phyloP scores from a whole-genome alignment of 2,113 vertebrate genomes.

The Naja naja region DNA sequence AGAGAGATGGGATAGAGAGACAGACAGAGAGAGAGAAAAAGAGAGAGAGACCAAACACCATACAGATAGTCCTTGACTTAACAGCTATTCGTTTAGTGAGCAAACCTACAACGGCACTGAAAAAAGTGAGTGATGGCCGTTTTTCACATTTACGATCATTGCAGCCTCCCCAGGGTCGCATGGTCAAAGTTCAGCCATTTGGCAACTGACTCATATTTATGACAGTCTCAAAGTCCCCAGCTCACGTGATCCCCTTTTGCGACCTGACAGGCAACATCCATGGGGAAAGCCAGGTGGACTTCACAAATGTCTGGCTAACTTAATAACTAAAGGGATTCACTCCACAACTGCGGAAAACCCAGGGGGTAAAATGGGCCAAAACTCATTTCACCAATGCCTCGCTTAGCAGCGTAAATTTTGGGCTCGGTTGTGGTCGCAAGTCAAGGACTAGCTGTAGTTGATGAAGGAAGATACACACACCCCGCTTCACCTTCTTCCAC shows the following conservation, averaged over 20 bases:
- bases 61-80: not conserved
- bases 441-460: not conserved
- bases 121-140: not conserved
- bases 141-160: not conserved
- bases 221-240: not conserved
- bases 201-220: not conserved
- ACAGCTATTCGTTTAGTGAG: not conserved
- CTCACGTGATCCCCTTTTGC: not conserved
- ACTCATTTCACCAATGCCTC: not conserved
- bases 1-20: too few relatives aligned
- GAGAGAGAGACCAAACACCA: not conserved
- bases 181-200: not conserved
- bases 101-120: not conserved
- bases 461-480: not conserved
- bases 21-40: too few relatives aligned
- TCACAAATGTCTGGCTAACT: not conserved
- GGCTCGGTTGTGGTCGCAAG: not conserved
- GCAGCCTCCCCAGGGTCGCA: too few relatives aligned
- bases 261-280: not conserved
- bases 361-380: not conserved
- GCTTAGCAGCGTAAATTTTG: not conserved
- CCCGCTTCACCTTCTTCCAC: not conserved
- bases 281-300: not conserved
- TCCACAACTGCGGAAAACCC: not conserved
- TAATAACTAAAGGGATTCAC: too few relatives aligned